phyloP scores from a whole-genome alignment of 2,113 vertebrate species.

The Drymodes brunneopygia region DNA sequence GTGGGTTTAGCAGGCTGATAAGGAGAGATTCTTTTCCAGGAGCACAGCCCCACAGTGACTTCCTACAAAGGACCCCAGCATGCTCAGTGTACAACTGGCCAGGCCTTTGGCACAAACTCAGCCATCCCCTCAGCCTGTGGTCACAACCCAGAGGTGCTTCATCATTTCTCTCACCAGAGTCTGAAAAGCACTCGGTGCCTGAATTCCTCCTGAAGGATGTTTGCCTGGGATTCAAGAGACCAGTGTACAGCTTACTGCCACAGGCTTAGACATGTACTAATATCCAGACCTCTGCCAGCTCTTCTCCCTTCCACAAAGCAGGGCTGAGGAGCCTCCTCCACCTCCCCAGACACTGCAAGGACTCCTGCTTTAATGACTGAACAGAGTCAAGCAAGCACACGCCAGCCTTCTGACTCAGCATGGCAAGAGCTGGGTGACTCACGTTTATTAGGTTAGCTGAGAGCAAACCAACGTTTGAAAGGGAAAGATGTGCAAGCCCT shows the following conservation, averaged over 20 bases:
- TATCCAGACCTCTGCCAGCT: neutral
- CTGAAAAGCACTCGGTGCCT: rapidly evolving
- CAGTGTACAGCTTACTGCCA: neutral
- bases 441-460: neutral
- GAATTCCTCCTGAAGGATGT: neutral
- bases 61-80: neutral
- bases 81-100: rapidly evolving
- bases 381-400: neutral
- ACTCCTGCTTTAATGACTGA: rapidly evolving
- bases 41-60: neutral
- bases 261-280: neutral
- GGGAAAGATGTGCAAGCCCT: neutral
- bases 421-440: neutral
- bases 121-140: neutral
- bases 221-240: neutral
- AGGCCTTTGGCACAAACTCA: neutral
- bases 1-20: rapidly evolving
- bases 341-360: neutral
- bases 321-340: neutral
- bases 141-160: neutral
- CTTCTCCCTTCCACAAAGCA: neutral
- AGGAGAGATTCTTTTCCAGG: neutral
- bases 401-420: neutral
- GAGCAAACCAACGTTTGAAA: neutral
- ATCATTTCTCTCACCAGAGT: neutral